These are phyloP conservation scores for Dendroctonus valens DNA, from an alignment of 1,140 invertebrate species.

Conservation along the genomic window DNA sequence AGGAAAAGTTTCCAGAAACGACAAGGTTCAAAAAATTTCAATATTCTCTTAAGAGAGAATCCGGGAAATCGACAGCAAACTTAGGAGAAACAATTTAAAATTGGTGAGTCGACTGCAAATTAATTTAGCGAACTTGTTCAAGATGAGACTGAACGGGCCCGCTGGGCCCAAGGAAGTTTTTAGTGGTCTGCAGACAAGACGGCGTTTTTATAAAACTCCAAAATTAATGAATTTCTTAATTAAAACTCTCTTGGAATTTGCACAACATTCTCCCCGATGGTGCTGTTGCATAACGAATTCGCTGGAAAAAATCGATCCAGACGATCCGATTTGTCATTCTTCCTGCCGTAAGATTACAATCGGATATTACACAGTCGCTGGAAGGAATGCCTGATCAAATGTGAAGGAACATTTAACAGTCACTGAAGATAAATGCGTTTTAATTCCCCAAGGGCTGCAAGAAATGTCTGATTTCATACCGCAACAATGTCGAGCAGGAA, in stretches of 20 bases:
- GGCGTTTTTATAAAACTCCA: background rate
- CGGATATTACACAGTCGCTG: conserved; percentile 4
- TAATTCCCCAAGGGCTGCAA: conserved; percentile 4
- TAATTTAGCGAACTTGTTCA: conserved; percentile 14
- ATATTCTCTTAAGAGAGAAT: too few relatives aligned
- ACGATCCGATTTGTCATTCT: background rate
- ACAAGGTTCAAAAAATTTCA: too few relatives aligned
- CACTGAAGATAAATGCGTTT: conserved; percentile 15
- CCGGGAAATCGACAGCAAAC: background rate
- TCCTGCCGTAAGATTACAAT: conserved; percentile 4
- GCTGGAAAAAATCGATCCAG: background rate
- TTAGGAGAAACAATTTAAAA: conserved; percentile 1
- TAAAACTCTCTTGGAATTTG: conserved; percentile 1
- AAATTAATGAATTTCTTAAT: conserved; percentile 15
- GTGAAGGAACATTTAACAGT: conserved; percentile 3
- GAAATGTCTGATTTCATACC: conserved; percentile 3
- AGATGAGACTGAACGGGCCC: background rate
- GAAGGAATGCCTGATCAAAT: conserved; percentile 12
- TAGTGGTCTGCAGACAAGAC: background rate
- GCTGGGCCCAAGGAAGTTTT: conserved; percentile 2
- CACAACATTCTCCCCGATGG: background rate
- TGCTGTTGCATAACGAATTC: background rate
- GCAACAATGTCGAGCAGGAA: background rate
- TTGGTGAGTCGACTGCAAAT: conserved; percentile 8
- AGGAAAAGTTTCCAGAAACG: too few relatives aligned